Conservation (phyloP, 2,797 vertebrate species). For the Parauchenoglanis ngamensis region DNA sequence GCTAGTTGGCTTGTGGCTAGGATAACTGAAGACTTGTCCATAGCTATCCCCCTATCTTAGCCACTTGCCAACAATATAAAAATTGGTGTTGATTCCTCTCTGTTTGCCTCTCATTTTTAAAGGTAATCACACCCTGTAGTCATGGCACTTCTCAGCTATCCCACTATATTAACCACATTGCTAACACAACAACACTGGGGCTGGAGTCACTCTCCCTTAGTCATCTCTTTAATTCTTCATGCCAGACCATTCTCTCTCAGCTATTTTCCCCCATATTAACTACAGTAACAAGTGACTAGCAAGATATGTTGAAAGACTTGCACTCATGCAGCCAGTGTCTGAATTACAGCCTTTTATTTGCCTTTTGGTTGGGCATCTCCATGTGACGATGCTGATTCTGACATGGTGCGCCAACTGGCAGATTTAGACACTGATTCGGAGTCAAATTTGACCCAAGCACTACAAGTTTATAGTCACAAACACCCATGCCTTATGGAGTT, state of each 20-base stretch:
- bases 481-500: background rate
- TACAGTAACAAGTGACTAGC: too few species aligned
- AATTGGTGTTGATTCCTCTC: background rate
- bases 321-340: too few species aligned
- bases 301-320: too few species aligned
- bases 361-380: background rate
- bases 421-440: background rate
- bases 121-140: background rate
- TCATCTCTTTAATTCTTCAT: background rate
- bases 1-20: background rate
- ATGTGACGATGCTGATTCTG: background rate
- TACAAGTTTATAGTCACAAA: background rate
- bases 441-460: background rate
- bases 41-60: background rate
- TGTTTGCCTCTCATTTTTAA: background rate
- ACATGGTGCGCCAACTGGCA: background rate
- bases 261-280: too few species aligned
- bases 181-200: too few species aligned
- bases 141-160: background rate
- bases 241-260: background rate
- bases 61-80: background rate
- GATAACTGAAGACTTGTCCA: background rate
- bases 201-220: background rate
- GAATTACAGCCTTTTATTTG: background rate
- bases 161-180: too few species aligned